phyloP scores from a whole-genome alignment of 2,888 invertebrate genomes.

The Yponomeuta plumbellus region DNA sequence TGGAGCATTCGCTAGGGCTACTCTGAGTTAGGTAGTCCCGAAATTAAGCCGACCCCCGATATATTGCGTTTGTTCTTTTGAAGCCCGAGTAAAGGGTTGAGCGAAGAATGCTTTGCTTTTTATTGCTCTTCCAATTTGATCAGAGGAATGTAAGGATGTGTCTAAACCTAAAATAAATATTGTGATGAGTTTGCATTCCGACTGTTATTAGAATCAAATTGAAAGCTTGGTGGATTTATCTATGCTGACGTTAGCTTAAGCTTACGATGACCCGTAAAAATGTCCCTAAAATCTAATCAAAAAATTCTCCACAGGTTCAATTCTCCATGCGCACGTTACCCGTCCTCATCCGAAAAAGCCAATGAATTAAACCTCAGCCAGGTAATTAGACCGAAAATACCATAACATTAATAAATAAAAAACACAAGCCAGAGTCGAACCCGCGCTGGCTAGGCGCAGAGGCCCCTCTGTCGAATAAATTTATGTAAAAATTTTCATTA shows the following conservation, averaged over 20 bases:
- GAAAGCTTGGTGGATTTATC: too few relatives aligned
- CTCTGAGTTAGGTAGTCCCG: slow-evolving; percentile 67
- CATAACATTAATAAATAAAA: slow-evolving; percentile 77
- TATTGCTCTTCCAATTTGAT: slow-evolving; percentile 37
- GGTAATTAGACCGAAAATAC: slow-evolving; percentile 76
- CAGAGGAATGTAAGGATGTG: slow-evolving; percentile 4
- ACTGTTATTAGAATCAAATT: too few relatives aligned
- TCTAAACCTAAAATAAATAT: background rate
- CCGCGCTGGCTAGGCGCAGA: slow-evolving; percentile 55
- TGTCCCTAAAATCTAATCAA: background rate
- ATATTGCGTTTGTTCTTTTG: slow-evolving; percentile 77
- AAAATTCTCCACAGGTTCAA: background rate
- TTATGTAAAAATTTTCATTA: slow-evolving; percentile 78
- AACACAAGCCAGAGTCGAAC: slow-evolving; percentile 65
- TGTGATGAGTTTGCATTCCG: background rate
- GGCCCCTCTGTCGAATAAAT: slow-evolving; percentile 74
- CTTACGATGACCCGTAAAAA: background rate
- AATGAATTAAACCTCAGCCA: slow-evolving; percentile 74
- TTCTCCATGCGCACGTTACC: background rate
- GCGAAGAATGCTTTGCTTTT: slow-evolving; percentile 77
- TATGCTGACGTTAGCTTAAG: background rate
- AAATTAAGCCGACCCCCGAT: slow-evolving; percentile 73
- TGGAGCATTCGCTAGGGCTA: slow-evolving; percentile 65
- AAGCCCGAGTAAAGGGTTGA: slow-evolving; percentile 74
- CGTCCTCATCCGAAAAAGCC: slow-evolving; percentile 54